Evolutionary conservation across 1,140 invertebrate species (phyloP).

Genomic region (Campoletis sonorensis): DNA sequence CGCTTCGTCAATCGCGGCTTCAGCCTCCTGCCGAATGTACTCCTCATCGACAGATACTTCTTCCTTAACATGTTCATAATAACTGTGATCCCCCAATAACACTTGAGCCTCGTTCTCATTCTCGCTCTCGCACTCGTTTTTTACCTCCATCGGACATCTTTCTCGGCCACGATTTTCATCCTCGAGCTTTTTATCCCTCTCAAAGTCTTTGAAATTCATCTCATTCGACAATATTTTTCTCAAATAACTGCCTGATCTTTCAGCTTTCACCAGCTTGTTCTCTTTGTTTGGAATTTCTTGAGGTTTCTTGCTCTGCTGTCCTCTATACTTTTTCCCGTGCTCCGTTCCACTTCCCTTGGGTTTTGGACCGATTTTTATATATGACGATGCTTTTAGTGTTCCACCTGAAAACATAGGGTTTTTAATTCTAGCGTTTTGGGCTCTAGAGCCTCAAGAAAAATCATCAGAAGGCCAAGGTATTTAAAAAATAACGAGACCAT

Average conservation of each 20-base stretch:
- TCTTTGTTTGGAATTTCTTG: constrained; percentile 72
- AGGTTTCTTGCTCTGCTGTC: constrained; percentile 64
- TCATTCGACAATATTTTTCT: constrained; percentile 70
- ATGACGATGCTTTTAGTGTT: too few species aligned
- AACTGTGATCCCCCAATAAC: constrained; percentile 72
- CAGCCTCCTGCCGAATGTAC: neutral
- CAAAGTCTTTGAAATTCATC: constrained; percentile 63
- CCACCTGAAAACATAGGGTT: too few species aligned
- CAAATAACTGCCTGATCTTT: constrained; percentile 71
- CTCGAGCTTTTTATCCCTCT: constrained; percentile 60
- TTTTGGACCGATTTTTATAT: too few species aligned
- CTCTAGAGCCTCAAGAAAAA: too few species aligned
- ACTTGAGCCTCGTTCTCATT: constrained; percentile 54
- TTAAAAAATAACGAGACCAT: too few species aligned
- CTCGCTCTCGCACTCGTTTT: constrained; percentile 37
- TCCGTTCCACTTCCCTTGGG: too few species aligned
- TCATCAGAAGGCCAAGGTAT: too few species aligned
- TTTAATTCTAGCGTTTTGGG: too few species aligned
- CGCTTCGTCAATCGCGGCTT: neutral
- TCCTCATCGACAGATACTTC: constrained; percentile 6
- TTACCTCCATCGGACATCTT: neutral
- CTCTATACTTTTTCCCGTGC: constrained; percentile 54
- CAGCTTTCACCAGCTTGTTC: constrained; percentile 67
- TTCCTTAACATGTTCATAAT: constrained; percentile 68
- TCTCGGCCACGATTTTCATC: constrained; percentile 49